Evolutionary conservation across 2,888 invertebrate genomes (phyloP).

Genomic region (Sinelater perroti): DNA sequence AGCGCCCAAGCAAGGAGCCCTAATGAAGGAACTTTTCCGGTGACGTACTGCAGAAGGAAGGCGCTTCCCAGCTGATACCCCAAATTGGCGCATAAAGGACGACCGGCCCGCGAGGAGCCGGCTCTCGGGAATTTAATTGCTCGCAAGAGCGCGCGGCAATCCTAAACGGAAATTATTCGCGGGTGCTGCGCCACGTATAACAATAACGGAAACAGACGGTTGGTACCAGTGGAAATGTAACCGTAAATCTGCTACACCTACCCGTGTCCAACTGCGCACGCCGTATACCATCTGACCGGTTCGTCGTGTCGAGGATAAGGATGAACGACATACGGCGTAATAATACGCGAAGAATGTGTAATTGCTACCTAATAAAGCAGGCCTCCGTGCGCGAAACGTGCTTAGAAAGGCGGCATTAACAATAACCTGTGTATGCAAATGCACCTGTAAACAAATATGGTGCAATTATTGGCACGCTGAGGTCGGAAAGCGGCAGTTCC

Average conservation of each 20-base stretch:
- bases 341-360: constrained; percentile 31
- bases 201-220: constrained; percentile 27
- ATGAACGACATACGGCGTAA: constrained; percentile 24
- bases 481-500: constrained; percentile 15
- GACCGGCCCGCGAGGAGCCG: too few species aligned
- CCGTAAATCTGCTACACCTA: constrained; percentile 25
- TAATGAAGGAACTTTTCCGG: too few species aligned
- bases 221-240: constrained; percentile 23
- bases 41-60: too few species aligned
- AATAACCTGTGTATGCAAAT: constrained; percentile 37
- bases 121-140: constrained; percentile 16
- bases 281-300: constrained; percentile 7
- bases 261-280: constrained; percentile 16
- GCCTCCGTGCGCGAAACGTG: constrained; percentile 31
- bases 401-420: constrained; percentile 29
- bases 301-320: not conserved
- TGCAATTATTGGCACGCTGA: constrained; percentile 37
- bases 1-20: too few species aligned
- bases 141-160: constrained; percentile 12
- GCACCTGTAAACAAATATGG: constrained; percentile 36
- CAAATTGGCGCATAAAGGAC: too few species aligned
- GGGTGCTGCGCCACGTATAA: constrained; percentile 7
- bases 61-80: too few species aligned
- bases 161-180: constrained; percentile 14
- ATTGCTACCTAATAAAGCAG: constrained; percentile 37